Percentiles rank a stretch among this genome's conserved stretches.
phyloP scores from a whole-genome alignment of 1,140 invertebrate species.

The Zelostemma sp. region DNA sequence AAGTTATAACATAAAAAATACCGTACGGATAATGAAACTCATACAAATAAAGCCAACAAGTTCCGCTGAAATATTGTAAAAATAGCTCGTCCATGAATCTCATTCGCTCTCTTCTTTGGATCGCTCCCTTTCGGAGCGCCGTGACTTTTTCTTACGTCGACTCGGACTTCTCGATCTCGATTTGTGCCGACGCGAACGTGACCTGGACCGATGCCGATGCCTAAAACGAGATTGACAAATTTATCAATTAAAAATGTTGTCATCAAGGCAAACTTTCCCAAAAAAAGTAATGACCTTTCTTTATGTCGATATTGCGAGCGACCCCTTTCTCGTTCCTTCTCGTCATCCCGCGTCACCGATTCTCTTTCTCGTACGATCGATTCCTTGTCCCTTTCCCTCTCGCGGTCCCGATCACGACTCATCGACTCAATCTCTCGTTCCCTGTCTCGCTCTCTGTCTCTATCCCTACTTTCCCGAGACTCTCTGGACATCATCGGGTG shows the following conservation, averaged over 20 bases:
- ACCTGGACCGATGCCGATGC: conserved; percentile 73
- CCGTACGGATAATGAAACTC: too few species aligned
- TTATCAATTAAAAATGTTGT: neutral
- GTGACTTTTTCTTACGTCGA: conserved; percentile 76
- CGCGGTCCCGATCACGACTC: conserved; percentile 58
- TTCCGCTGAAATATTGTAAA: too few species aligned
- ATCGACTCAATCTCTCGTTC: conserved; percentile 59
- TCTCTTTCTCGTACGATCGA: conserved; percentile 64
- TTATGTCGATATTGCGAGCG: conserved; percentile 67
- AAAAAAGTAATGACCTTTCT: conserved; percentile 57
- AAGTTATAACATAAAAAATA: too few species aligned
- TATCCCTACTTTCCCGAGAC: conserved; percentile 62
- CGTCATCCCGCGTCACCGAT: conserved; percentile 63
- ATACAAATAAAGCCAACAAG: too few species aligned
- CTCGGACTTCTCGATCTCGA: conserved; percentile 74
- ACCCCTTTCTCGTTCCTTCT: conserved; percentile 63
- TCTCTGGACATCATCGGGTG: conserved; percentile 62
- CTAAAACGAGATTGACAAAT: conserved; percentile 48
- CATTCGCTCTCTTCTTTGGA: conserved; percentile 75
- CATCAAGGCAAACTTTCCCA: neutral
- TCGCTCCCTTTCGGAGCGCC: conserved; percentile 71
- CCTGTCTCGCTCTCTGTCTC: conserved; percentile 63
- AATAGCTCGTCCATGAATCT: too few species aligned
- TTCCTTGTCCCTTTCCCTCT: conserved; percentile 65
- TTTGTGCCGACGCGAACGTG: conserved; percentile 71